Conservation (phyloP, 1,140 invertebrate genomes). For the Trachymyrmex cornetzi region DNA sequence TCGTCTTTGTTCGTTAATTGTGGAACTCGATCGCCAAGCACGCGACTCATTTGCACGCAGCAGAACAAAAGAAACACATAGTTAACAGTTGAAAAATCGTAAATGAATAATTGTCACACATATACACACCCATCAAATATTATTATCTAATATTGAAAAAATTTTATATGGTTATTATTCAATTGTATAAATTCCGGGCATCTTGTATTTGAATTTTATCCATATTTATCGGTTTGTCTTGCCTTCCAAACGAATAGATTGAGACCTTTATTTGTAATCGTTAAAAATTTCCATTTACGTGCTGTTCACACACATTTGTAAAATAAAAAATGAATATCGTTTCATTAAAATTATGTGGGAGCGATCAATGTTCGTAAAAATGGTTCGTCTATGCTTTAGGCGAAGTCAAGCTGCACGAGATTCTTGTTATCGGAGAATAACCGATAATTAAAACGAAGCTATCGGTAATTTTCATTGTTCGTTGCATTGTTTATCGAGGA, state of each 20-base stretch:
- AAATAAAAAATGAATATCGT: neutral
- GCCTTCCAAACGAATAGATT: neutral
- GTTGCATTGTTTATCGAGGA: neutral
- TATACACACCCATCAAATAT: neutral
- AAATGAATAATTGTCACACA: neutral
- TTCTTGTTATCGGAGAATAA: slow-evolving; percentile 29
- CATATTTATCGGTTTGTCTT: neutral
- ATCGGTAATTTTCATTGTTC: neutral
- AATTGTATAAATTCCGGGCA: neutral
- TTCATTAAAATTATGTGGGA: neutral
- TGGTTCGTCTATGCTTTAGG: neutral
- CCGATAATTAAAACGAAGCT: slow-evolving; percentile 23
- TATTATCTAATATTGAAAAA: neutral
- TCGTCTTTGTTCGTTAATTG: slow-evolving; percentile 29
- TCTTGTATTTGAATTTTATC: slow-evolving; percentile 15
- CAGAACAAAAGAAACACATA: too few species aligned
- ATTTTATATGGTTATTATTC: neutral
- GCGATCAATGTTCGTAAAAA: neutral
- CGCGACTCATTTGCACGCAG: slow-evolving; percentile 17
- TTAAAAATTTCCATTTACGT: slow-evolving; percentile 20
- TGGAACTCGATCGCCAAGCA: slow-evolving; percentile 24
- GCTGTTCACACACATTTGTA: neutral
- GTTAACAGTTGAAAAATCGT: neutral
- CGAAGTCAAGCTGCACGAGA: neutral
- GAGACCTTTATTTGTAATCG: neutral